phyloP scores from a whole-genome alignment of 2,797 vertebrate species.

The Cyclopterus lumpus region DNA sequence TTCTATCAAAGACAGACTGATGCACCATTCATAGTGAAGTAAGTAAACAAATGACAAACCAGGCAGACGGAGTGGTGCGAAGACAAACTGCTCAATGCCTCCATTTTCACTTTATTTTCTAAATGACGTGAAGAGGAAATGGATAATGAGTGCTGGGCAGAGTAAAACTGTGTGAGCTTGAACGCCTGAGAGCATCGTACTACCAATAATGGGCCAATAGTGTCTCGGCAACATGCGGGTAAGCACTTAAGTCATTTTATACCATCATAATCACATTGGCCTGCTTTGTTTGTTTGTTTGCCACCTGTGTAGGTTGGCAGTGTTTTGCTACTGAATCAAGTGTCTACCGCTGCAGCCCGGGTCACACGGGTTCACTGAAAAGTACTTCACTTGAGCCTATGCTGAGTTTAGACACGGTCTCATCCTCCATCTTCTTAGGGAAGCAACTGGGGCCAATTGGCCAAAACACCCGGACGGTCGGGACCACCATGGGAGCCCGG shows the following conservation, averaged over 20 bases:
- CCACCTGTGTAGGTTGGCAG: neutral
- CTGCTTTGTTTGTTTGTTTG: neutral
- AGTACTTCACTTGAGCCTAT: constrained; percentile 32
- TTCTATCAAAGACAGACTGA: neutral
- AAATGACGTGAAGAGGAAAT: constrained; percentile 24
- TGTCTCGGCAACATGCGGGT: neutral
- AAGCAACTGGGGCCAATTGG: constrained; percentile 68
- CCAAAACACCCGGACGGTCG: constrained; percentile 70
- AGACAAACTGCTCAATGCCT: neutral
- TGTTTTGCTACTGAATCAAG: neutral
- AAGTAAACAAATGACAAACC: constrained; percentile 23
- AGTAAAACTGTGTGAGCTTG: neutral
- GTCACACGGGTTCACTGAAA: constrained; percentile 22
- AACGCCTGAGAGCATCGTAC: constrained; percentile 8
- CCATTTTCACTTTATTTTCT: constrained; percentile 23
- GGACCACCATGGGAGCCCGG: constrained; percentile 73
- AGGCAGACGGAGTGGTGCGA: constrained; percentile 19
- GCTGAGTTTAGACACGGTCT: constrained; percentile 24
- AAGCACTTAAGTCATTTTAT: neutral
- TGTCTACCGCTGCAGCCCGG: neutral
- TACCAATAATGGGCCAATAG: neutral
- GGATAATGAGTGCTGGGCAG: neutral
- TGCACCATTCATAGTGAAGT: constrained; percentile 6
- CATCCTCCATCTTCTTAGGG: constrained; percentile 37
- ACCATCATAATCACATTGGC: neutral